A percentile compares a stretch with the other conserved stretches of the same genome.
Conservation (phyloP, 2,113 vertebrate genomes). For the Pimephales promelas region DNA sequence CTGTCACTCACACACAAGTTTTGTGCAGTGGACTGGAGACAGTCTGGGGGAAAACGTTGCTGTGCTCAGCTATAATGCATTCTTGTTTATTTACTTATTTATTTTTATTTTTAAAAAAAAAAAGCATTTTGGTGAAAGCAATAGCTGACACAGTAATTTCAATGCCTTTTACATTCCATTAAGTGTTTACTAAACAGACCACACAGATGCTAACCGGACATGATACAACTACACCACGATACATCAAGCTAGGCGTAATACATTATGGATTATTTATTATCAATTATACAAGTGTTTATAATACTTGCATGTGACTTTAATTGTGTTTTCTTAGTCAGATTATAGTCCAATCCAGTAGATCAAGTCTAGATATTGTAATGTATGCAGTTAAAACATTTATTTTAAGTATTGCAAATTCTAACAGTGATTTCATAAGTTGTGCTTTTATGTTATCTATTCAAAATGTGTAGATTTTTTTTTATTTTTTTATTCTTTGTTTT, state of each 20-base stretch:
- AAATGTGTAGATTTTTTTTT: background rate
- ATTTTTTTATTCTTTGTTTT: too few species aligned
- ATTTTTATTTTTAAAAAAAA: background rate
- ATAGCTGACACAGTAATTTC: slow-evolving; percentile 26
- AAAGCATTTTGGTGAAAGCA: slow-evolving; percentile 5
- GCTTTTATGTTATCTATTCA: background rate
- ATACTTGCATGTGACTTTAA: background rate
- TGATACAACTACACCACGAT: background rate
- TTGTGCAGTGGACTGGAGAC: background rate
- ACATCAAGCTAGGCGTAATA: slow-evolving; percentile 19
- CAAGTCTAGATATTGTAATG: background rate
- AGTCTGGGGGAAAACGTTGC: slow-evolving; percentile 18
- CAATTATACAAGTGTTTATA: slow-evolving; percentile 15
- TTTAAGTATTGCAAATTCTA: background rate
- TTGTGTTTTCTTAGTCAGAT: background rate
- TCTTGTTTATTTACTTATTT: too few species aligned
- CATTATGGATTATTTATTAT: slow-evolving; percentile 21
- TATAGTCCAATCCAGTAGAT: background rate
- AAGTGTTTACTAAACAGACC: slow-evolving; percentile 27
- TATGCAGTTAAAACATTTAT: background rate
- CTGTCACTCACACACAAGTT: background rate
- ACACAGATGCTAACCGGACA: slow-evolving; percentile 9
- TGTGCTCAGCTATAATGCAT: background rate
- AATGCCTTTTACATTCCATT: slow-evolving; percentile 11
- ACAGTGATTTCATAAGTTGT: background rate